Conservation (phyloP, 2,113 vertebrate species). For the Corvus hawaiiensis region DNA sequence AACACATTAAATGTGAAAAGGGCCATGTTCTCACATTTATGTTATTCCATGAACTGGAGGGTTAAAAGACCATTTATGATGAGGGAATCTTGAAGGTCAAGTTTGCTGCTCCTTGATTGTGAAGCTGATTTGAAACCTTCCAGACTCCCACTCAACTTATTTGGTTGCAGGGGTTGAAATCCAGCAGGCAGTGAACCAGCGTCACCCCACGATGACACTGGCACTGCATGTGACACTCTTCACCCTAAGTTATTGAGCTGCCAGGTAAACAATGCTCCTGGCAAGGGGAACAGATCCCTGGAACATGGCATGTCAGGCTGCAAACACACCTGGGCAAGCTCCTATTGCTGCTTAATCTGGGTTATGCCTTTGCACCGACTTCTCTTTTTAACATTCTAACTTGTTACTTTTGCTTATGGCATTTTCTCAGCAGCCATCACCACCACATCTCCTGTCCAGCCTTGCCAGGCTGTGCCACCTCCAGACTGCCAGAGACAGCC, state of each 20-base stretch:
- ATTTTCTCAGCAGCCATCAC: background rate
- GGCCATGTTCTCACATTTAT: background rate
- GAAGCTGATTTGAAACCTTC: background rate
- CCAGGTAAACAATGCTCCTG: background rate
- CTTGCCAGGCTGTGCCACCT: background rate
- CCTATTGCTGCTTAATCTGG: background rate
- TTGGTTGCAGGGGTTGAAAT: background rate
- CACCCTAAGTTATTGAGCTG: background rate
- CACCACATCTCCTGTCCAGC: background rate
- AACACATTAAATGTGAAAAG: background rate
- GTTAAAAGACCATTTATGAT: background rate
- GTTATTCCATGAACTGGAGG: background rate
- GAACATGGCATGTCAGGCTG: background rate
- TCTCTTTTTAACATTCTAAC: background rate
- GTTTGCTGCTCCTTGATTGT: background rate
- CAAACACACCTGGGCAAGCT: background rate
- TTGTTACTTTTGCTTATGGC: background rate
- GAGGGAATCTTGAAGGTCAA: background rate
- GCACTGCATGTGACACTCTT: background rate
- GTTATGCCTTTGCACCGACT: accelerated
- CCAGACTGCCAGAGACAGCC: background rate
- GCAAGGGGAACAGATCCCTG: background rate
- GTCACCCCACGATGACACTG: background rate
- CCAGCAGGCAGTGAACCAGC: background rate
- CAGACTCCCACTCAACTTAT: background rate